Conservation (phyloP, 2,888 invertebrate genomes). For the Heliconius cydno region DNA sequence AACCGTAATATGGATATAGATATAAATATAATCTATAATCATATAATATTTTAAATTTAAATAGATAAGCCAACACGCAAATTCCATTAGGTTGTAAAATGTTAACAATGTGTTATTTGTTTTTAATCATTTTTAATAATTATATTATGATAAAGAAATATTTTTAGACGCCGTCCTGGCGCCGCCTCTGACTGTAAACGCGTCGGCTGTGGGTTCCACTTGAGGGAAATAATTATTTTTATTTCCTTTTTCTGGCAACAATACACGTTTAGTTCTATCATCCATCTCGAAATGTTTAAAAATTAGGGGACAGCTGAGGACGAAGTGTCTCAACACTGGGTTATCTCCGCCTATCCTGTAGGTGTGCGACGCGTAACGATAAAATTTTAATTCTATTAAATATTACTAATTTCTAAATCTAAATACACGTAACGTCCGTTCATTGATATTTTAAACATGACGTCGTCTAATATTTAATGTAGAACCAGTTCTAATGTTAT, state of each 20-base stretch:
- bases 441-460: no score
- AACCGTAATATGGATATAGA: not conserved
- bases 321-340: not conserved
- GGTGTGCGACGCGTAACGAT: no score
- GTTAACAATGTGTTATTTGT: conserved; percentile 1
- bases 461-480: no score
- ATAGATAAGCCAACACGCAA: not conserved
- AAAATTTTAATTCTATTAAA: no score
- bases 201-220: not conserved
- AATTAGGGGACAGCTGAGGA: not conserved
- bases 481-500: no score
- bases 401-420: no score
- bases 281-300: not conserved
- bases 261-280: not conserved
- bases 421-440: no score
- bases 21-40: not conserved
- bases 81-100: not conserved
- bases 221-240: not conserved
- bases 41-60: not conserved
- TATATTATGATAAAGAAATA: not conserved
- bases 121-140: not conserved
- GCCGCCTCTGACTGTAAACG: not conserved
- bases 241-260: not conserved
- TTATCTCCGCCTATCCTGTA: not conserved
- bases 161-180: no score